phyloP scores from a whole-genome alignment of 23 tunicate species.

The Botrylloides violaceus region DNA sequence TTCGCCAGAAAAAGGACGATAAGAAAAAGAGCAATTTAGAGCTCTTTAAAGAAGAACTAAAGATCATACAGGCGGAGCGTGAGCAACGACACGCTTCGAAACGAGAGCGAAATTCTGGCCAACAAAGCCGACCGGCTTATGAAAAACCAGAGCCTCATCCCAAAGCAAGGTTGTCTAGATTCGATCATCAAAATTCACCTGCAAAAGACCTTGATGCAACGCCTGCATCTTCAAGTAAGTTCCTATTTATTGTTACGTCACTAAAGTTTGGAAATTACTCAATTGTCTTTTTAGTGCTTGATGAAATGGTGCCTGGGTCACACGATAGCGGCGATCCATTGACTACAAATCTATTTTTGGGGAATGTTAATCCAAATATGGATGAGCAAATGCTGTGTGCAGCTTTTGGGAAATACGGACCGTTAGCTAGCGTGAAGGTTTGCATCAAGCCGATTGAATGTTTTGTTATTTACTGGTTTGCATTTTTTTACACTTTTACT shows the following conservation, averaged over 20 bases:
- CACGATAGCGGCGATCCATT: slow-evolving; percentile 83
- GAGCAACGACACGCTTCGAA: slow-evolving; percentile 76
- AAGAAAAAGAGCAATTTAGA: slow-evolving; percentile 90
- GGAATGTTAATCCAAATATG: slow-evolving; percentile 87
- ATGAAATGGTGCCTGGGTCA: slow-evolving; percentile 85
- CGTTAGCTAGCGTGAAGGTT: slow-evolving; percentile 98
- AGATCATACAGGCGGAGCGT: slow-evolving; percentile 69
- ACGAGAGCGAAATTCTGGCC: slow-evolving; percentile 18
- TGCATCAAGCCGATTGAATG: background rate
- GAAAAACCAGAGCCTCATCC: slow-evolving; percentile 4
- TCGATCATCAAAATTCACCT: slow-evolving; percentile 46
- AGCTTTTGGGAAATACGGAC: slow-evolving; percentile 88
- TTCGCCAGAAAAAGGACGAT: slow-evolving; percentile 77
- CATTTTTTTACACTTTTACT: background rate
- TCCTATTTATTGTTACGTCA: background rate
- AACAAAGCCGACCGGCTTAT: slow-evolving; percentile 9
- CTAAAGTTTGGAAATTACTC: background rate
- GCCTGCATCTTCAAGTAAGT: slow-evolving; percentile 15
- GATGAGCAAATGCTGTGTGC: slow-evolving; percentile 90
- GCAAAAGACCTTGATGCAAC: background rate
- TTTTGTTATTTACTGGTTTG: background rate
- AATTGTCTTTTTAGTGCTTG: slow-evolving; percentile 43
- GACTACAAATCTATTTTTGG: slow-evolving; percentile 88
- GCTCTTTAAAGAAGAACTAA: slow-evolving; percentile 82
- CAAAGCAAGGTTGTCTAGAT: slow-evolving; percentile 35